A percentile compares a stretch with the other conserved stretches of the same genome.
These are phyloP conservation scores for Actinernus sp. DNA, from an alignment of 92 coral and sea anemone genomes.

Conservation along the genomic window DNA sequence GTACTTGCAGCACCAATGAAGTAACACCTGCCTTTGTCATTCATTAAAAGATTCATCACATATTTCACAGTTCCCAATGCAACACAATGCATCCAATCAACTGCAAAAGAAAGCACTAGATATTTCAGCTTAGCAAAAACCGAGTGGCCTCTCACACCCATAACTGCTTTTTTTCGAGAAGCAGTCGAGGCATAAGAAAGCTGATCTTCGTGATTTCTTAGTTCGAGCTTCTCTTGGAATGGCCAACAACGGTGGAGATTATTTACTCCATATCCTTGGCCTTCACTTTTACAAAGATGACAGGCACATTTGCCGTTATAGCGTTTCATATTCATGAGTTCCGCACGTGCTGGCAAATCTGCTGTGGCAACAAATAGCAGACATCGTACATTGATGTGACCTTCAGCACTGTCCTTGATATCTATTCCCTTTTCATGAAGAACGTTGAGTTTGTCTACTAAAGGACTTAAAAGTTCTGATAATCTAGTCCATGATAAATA, in stretches of 20 bases:
- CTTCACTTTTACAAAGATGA: conserved; percentile 52
- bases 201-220: conserved; percentile 36
- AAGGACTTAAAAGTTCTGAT: conserved; percentile 49
- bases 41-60: conserved; percentile 7
- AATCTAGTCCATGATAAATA: conserved; percentile 60
- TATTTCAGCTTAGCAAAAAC: conserved; percentile 29
- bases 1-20: conserved; percentile 14
- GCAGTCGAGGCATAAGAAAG: conserved; percentile 34
- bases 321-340: conserved; percentile 55
- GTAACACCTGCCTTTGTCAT: conserved; percentile 2
- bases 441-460: conserved; percentile 44
- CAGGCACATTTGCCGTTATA: conserved; percentile 52
- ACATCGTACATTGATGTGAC: conserved; percentile 42
- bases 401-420: conserved; percentile 41
- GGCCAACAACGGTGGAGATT: conserved; percentile 57
- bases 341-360: conserved; percentile 58
- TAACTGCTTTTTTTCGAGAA: conserved; percentile 28
- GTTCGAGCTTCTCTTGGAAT: conserved; percentile 11
- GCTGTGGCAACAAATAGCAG: conserved; percentile 46
- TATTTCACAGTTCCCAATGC: conserved; percentile 30
- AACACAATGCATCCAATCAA: conserved; percentile 48
- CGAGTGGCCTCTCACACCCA: conserved; percentile 54
- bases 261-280: conserved; percentile 55
- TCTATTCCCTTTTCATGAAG: conserved; percentile 23
- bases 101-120: conserved; percentile 23